Conservation (phyloP, 2,888 invertebrate species). For the Capitulum mitella region DNA sequence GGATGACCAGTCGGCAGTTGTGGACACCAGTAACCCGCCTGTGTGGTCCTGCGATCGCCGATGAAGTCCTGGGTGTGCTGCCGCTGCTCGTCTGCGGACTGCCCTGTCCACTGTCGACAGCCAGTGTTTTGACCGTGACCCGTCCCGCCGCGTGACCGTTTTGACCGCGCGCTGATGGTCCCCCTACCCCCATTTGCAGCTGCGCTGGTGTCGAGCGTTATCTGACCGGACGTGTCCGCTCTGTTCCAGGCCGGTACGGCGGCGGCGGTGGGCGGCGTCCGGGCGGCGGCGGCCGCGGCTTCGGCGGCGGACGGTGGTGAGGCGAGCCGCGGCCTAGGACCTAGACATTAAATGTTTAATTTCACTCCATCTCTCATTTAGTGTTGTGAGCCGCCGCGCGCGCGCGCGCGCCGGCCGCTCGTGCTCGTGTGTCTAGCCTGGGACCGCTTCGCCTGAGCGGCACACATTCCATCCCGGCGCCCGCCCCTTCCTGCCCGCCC, state of each 20-base stretch:
- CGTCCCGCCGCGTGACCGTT: no score
- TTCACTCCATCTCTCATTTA: neutral
- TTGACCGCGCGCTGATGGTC: neutral
- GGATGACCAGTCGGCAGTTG: no score
- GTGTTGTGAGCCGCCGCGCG: neutral
- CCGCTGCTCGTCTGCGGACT: no score
- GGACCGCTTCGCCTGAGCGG: neutral
- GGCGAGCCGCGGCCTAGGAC: neutral
- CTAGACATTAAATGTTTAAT: conserved; percentile 4
- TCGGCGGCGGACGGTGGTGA: neutral
- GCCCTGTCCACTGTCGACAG: neutral
- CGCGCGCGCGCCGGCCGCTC: neutral
- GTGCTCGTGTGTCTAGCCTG: neutral
- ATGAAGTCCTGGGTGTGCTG: no score
- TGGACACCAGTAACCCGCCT: no score
- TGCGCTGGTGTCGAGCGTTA: neutral
- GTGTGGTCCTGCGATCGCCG: no score
- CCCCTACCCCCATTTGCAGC: neutral
- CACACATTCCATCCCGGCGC: neutral
- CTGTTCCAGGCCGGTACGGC: neutral
- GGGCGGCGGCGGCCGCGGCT: neutral
- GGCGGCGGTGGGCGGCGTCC: neutral
- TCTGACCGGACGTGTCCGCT: neutral
- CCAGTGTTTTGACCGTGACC: neutral
- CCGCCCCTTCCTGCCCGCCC: neutral